Conservation (phyloP, 2,113 vertebrate genomes). For the Dipodomys stephensi region DNA sequence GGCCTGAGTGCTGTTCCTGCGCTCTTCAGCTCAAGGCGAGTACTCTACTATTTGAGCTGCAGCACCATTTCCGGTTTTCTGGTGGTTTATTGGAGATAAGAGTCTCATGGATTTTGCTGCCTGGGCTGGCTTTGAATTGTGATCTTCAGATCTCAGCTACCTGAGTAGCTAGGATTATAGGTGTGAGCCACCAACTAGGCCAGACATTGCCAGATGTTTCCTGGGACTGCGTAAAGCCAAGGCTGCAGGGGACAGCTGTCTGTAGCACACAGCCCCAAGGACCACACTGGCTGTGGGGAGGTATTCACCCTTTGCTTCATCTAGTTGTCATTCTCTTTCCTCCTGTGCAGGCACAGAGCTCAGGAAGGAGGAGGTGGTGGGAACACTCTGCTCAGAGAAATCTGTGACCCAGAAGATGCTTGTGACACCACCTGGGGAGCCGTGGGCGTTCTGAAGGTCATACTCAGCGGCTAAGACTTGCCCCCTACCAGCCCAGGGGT, state of each 20-base stretch:
- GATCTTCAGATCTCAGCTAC: no score
- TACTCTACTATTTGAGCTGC: no score
- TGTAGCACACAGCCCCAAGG: background rate
- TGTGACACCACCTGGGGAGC: background rate
- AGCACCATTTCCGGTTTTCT: no score
- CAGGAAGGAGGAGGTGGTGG: conserved; percentile 49
- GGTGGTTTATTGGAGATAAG: no score
- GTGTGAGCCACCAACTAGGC: background rate
- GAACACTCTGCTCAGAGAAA: background rate
- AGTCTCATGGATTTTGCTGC: no score
- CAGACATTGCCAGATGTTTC: background rate
- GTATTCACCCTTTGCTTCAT: rapidly evolving
- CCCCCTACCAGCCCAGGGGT: background rate
- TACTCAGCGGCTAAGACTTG: background rate
- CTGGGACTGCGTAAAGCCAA: background rate
- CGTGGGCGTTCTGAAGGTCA: background rate
- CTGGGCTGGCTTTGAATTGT: no score
- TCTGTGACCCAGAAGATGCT: background rate
- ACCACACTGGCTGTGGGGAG: rapidly evolving
- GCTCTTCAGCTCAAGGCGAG: no score
- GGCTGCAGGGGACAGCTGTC: rapidly evolving
- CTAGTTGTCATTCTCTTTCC: background rate
- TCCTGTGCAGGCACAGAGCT: background rate
- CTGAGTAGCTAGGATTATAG: background rate
- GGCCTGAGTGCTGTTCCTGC: no score